phyloP scores from a whole-genome alignment of 2,797 vertebrate genomes.

The Podargus strigoides region DNA sequence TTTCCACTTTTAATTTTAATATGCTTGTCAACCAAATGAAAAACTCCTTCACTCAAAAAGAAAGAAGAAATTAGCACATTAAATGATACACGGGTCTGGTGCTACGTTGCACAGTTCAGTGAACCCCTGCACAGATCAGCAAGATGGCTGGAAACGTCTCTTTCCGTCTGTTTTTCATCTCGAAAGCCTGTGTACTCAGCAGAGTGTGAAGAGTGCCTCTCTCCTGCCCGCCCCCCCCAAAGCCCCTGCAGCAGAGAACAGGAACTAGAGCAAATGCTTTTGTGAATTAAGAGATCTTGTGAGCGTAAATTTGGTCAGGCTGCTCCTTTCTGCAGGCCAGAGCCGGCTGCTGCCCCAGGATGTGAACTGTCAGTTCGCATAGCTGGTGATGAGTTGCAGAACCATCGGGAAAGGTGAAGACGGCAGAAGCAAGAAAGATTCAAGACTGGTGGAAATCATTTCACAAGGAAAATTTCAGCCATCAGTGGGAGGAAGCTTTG shows the following conservation, averaged over 20 bases:
- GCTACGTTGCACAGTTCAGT: constrained; percentile 78
- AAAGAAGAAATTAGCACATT: constrained; percentile 65
- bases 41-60: neutral
- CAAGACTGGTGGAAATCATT: constrained; percentile 84
- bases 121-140: constrained; percentile 76
- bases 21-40: constrained; percentile 45
- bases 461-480: constrained; percentile 82
- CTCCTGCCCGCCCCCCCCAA: constrained; percentile 67
- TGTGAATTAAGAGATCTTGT: constrained; percentile 92
- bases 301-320: constrained; percentile 82
- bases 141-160: constrained; percentile 81
- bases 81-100: constrained; percentile 65
- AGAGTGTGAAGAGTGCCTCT: constrained; percentile 86
- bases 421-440: constrained; percentile 83
- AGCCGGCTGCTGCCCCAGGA: constrained; percentile 89
- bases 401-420: constrained; percentile 95
- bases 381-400: constrained; percentile 92
- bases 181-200: constrained; percentile 77
- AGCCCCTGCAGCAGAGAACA: constrained; percentile 87
- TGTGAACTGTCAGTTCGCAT: constrained; percentile 98
- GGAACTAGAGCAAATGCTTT: constrained; percentile 98
- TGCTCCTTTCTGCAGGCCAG: constrained; percentile 91
- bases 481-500: constrained; percentile 80
- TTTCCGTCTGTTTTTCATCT: constrained; percentile 84
- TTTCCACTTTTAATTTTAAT: constrained; percentile 58